Evolutionary conservation across 2,888 invertebrate species (phyloP).

Genomic region (Drosophila yooni): DNA sequence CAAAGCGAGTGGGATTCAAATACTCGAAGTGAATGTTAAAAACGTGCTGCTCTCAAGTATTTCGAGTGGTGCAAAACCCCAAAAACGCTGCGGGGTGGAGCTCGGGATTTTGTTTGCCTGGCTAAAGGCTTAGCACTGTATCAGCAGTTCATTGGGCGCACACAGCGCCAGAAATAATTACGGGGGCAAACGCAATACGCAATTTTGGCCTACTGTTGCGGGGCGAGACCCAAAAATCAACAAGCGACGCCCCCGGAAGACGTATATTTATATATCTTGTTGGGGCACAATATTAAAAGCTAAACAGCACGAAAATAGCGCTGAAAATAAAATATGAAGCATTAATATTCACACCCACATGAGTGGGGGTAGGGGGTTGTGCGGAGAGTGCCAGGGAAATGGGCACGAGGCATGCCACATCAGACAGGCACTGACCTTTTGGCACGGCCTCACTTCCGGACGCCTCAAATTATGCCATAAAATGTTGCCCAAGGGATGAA

Average conservation of each 20-base stretch:
- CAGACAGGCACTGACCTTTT: conserved; percentile 68
- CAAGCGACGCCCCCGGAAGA: conserved; percentile 48
- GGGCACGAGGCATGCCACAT: conserved; percentile 64
- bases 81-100: conserved; percentile 7
- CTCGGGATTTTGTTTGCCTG: conserved; percentile 1
- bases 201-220: conserved; percentile 29
- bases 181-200: conserved; percentile 17
- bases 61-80: conserved; percentile 36
- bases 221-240: conserved; percentile 57
- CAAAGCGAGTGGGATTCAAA: conserved; percentile 53
- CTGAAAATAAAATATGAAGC: conserved; percentile 78
- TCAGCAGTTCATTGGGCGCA: conserved; percentile 62
- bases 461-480: conserved; percentile 80
- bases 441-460: conserved; percentile 73
- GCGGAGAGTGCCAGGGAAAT: conserved; percentile 25
- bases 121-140: conserved; percentile 58
- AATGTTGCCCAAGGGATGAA: conserved; percentile 79
- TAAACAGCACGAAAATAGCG: conserved; percentile 66
- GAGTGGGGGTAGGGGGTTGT: conserved; percentile 15
- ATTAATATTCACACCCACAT: conserved; percentile 78
- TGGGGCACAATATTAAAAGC: conserved; percentile 66
- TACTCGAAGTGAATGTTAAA: conserved; percentile 66
- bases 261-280: conserved; percentile 11
- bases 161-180: conserved; percentile 55
- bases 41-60: conserved; percentile 56